Base-by-base conservation (phyloP, 1,140 invertebrate genomes). In the Dinoponera quadriceps region DNA sequence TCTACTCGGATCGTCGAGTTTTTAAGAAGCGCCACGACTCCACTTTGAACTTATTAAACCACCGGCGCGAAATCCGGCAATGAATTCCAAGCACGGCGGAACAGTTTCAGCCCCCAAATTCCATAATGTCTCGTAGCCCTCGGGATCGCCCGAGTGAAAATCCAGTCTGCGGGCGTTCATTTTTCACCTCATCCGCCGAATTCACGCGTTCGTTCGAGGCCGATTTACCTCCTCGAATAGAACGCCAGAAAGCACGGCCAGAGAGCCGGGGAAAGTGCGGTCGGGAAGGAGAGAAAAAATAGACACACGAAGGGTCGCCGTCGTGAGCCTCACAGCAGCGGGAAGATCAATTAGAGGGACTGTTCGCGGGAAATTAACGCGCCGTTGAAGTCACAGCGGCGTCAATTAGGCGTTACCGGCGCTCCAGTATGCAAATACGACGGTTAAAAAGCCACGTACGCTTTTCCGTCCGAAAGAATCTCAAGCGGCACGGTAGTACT, bases 171-270 rank as follows among this genome's bases (percentile, higher is more conserved):
- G 22, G 25, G 9, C 27, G 44, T 77, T 80, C 75, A 80, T 71
- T 80, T 80, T 71, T 80, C 75, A 71, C 38, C 7, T 29, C 51
- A 68, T 57, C 51, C 51, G 7, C 51, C 65, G 29, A 80, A 71
- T 51, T 62, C 69, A 68, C 44, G n/a, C 18, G 51, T 57, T 57
- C 55, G 48, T 38, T 63, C 22, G 63, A 55, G 18, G 25, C 27
- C 69, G 71, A 85, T 82, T 85, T 86, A 82, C n/a, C n/a, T 84
- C 72, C 83, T 55, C 63, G 72, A 27, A 57, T 72, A 60, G 59
- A 77, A 74, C 29, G 63, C 55, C 22, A n/a, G 25, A n/a, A 33
- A 66, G 38, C 54, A 25, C 29, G 48, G n/a, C n/a, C n/a, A n/a
- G n/a, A n/a, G n/a, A 51, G 22, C 20, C 33, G 69, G 62, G 85